Evolutionary conservation across 2,113 vertebrate genomes (phyloP), one percentile per base, ranked within the genome.

Genomic region (Takifugu flavidus): DNA sequence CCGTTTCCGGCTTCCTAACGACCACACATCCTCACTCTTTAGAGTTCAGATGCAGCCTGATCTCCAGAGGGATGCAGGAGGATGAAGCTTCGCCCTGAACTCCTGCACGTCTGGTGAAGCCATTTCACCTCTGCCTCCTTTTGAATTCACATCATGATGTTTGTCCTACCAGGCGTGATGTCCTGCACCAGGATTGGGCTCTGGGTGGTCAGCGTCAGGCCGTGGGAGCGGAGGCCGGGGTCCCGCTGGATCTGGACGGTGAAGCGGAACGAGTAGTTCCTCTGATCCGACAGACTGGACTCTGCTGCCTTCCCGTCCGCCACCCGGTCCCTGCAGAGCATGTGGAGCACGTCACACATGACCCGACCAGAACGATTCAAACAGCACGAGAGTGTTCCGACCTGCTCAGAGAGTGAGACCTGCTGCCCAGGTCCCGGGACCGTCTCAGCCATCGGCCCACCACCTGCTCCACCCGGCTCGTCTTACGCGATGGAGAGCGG

Each of bases 401-500:
- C 87, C 87, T 86, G 78, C 68, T 75, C 51, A 85, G 60, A 57
- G 87, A 89, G 70, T 84, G 85, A 62, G 84, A 98, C 94, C 96
- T 91, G 83, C 93, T 87, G 4, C 92, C 74, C 49, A 91, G 82
- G 79, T 96, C 94, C 66, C 94, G 82, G 56, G 94, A 93, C 5
- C 95, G 93, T 42, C 95, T 91, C 66, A 99, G 92, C 96, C 95
- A 99, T 91, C 94, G 91, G 13, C 93, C 93, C 75, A 99, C 95
- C 90, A 99, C 93, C 86, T 97, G 95, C 65, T 99, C 96, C 87
- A 99, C 93, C 77, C 94, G 89, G 82, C 91, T 93, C 69, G 94
- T 89, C 91, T 91, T 94, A 63, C 93, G 93, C 62, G 92, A 90
- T 45, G 94, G 94, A 58, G 92, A 91, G 80, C 94, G 88, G 82